Conservation (phyloP, 2,113 vertebrate genomes). For the Acanthisitta chloris region DNA sequence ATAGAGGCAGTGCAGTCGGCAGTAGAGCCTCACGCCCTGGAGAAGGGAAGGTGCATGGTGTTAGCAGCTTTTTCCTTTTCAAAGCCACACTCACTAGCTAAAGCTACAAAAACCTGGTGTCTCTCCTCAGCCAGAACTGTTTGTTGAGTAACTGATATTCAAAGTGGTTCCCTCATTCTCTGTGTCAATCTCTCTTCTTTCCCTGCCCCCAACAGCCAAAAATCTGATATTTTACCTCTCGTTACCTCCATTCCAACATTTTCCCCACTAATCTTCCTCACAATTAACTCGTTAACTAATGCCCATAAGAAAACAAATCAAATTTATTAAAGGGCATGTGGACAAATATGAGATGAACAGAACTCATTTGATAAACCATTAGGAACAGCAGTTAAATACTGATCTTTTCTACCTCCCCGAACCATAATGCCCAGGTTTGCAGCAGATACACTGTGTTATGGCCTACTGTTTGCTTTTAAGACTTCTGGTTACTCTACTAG, state of each 20-base stretch:
- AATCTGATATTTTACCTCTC: background rate
- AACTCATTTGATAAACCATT: background rate
- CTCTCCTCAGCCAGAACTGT: background rate
- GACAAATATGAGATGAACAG: background rate
- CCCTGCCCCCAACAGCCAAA: background rate
- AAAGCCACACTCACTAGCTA: background rate
- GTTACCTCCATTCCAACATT: background rate
- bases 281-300: background rate
- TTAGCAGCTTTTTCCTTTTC: background rate
- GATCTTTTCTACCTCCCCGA: background rate
- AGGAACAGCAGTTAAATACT: background rate
- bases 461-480: background rate
- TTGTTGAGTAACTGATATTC: background rate
- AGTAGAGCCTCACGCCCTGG: conserved; percentile 96
- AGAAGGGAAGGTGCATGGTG: conserved; percentile 7
- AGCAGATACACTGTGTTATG: background rate
- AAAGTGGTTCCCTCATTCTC: background rate
- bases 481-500: background rate
- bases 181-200: background rate
- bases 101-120: background rate
- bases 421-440: background rate
- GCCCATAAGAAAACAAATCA: background rate
- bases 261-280: background rate
- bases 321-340: background rate
- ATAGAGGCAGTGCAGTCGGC: conserved; percentile 93